Conservation (phyloP, 1,140 invertebrate species). For the Polypedilum vanderplanki region DNA sequence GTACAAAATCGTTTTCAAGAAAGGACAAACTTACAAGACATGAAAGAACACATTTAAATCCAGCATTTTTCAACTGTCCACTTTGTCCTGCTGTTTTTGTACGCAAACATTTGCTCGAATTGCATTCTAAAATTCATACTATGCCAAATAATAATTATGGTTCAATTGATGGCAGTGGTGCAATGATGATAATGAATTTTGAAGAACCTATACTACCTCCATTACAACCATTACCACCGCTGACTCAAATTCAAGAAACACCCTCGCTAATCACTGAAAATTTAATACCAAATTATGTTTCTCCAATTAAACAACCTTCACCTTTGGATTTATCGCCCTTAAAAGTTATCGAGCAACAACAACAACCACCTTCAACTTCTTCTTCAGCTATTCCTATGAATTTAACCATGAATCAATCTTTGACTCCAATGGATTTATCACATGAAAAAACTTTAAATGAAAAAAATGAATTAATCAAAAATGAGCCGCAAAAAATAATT, state of each 20-base stretch:
- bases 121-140: conserved; percentile 51
- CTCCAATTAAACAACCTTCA: background rate
- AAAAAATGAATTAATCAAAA: background rate
- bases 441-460: background rate
- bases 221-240: background rate
- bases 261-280: background rate
- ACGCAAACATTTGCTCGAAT: conserved; percentile 49
- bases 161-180: background rate
- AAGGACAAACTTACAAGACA: conserved; percentile 60
- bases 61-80: conserved; percentile 49
- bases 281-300: background rate
- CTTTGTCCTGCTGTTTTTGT: conserved; percentile 51
- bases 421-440: conserved; percentile 4
- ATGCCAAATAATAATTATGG: background rate
- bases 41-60: conserved; percentile 48
- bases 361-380: background rate
- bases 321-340: background rate
- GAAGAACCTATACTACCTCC: background rate
- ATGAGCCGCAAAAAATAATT: background rate
- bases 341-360: background rate
- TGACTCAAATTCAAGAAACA: background rate
- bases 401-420: background rate
- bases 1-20: conserved; percentile 55
- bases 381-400: background rate
- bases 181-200: background rate